Evolutionary conservation across 2,113 vertebrate genomes (phyloP).

Genomic region (Lichenostomus cassidix): DNA sequence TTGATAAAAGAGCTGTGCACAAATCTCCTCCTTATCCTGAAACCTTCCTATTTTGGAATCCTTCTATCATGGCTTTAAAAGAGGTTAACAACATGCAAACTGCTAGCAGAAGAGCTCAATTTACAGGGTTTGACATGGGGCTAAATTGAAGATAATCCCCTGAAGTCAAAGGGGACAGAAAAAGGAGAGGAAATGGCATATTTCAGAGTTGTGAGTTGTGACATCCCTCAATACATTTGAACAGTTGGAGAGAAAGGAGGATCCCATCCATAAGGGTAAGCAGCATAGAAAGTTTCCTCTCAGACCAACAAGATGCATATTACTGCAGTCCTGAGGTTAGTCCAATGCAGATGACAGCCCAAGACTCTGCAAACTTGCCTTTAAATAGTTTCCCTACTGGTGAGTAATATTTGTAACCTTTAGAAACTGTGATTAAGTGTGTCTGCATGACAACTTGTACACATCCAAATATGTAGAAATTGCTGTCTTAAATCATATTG

Average conservation of each 20-base stretch:
- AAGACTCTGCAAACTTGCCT: neutral
- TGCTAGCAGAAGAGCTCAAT: neutral
- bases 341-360: neutral
- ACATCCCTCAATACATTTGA: neutral
- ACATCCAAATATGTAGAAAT: neutral
- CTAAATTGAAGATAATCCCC: neutral
- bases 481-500: neutral
- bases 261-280: neutral
- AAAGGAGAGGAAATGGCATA: neutral
- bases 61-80: neutral
- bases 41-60: neutral
- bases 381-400: neutral
- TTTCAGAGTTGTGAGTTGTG: neutral
- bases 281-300: neutral
- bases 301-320: neutral
- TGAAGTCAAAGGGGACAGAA: neutral
- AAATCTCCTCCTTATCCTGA: neutral
- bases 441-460: neutral
- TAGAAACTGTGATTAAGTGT: neutral
- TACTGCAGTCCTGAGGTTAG: neutral
- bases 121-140: neutral
- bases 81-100: neutral
- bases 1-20: neutral
- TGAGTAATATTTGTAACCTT: constrained; percentile 3
- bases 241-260: neutral